A percentile compares a stretch with the other conserved stretches of the same genome.
Conservation (phyloP, 2,113 vertebrate species). For the Cisticola juncidis region DNA sequence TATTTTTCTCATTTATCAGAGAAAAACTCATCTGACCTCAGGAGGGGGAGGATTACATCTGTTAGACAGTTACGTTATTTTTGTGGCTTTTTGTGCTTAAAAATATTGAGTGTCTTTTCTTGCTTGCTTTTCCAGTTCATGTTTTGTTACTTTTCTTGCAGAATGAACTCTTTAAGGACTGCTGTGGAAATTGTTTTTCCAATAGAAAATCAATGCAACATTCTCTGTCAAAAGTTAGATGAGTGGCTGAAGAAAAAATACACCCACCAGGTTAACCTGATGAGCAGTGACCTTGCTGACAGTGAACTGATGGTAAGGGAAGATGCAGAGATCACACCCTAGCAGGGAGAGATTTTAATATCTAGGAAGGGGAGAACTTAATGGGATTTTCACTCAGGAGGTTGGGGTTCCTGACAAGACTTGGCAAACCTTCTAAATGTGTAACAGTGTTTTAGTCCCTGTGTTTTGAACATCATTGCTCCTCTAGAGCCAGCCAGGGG, state of each 20-base stretch:
- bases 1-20: not conserved
- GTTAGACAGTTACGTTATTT: not conserved
- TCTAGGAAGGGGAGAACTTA: not conserved
- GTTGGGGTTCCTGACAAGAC: not conserved
- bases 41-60: not conserved
- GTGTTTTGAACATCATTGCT: not conserved
- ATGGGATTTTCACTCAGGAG: not conserved
- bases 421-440: not conserved
- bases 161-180: constrained; percentile 78
- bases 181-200: constrained; percentile 81
- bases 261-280: constrained; percentile 74
- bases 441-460: not conserved
- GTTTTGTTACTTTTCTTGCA: constrained; percentile 57
- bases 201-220: constrained; percentile 77
- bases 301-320: constrained; percentile 68
- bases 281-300: constrained; percentile 61
- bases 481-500: not conserved
- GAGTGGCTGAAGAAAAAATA: constrained; percentile 75
- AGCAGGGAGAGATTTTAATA: not conserved
- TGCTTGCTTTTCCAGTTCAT: not conserved
- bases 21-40: not conserved
- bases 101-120: not conserved
- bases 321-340: not conserved
- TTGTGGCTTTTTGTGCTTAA: not conserved
- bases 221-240: constrained; percentile 73